A percentile compares a stretch with the other conserved stretches of the same genome.
Evolutionary conservation across 92 coral and sea anemone species (phyloP).

Genomic region (Hydrozoanthus gracilis): DNA sequence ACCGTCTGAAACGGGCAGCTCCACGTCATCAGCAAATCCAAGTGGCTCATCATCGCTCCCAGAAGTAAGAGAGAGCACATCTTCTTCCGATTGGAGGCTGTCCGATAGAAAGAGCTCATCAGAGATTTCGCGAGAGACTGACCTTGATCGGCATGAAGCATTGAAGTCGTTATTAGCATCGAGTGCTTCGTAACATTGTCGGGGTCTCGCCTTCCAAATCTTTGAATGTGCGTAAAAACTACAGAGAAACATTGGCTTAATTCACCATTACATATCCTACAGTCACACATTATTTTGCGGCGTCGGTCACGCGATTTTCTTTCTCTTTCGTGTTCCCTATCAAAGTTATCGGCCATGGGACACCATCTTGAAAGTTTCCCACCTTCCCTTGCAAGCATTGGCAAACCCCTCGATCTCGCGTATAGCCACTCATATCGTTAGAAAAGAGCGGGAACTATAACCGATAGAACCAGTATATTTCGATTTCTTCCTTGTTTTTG

Average conservation of each 20-base stretch:
- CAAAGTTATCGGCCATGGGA: slow-evolving; percentile 11
- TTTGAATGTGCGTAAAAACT: slow-evolving; percentile 23
- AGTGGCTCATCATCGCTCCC: slow-evolving; percentile 22
- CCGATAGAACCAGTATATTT: slow-evolving; percentile 10
- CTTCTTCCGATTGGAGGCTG: slow-evolving; percentile 15
- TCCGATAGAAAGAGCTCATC: slow-evolving; percentile 17
- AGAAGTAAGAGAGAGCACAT: slow-evolving; percentile 18
- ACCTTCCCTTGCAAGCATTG: slow-evolving; percentile 30
- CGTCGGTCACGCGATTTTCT: slow-evolving; percentile 27
- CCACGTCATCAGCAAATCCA: slow-evolving; percentile 28
- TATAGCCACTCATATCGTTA: slow-evolving; percentile 24
- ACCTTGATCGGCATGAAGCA: slow-evolving; percentile 22
- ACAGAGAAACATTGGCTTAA: slow-evolving; percentile 21
- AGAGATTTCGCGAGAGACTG: slow-evolving; percentile 23
- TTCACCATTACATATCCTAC: slow-evolving; percentile 29
- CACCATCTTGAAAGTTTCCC: slow-evolving; percentile 2
- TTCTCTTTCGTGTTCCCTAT: slow-evolving; percentile 28
- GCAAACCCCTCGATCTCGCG: slow-evolving; percentile 15
- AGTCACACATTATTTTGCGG: slow-evolving; percentile 25
- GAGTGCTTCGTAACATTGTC: slow-evolving; percentile 22
- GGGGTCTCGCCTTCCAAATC: slow-evolving; percentile 25
- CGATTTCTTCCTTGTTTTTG: slow-evolving; percentile 8
- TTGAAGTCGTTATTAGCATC: slow-evolving; percentile 7
- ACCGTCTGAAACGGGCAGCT: slow-evolving; percentile 21
- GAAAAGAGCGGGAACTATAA: slow-evolving; percentile 21